Evolutionary conservation across 2,888 invertebrate species (phyloP), one percentile per base, ranked within the genome.

Genomic region (Chorisops tibialis): DNA sequence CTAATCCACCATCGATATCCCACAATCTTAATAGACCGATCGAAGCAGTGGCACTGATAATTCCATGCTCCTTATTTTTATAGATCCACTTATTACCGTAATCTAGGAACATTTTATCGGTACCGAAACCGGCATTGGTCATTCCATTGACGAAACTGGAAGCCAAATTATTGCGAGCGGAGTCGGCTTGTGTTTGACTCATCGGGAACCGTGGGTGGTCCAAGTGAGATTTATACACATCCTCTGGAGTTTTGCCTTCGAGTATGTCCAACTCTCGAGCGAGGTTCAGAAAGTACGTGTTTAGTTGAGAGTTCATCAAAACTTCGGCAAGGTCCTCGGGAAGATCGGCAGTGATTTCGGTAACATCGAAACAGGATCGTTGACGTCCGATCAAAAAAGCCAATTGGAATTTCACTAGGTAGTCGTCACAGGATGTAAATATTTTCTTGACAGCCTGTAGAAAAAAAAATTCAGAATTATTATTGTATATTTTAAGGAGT

Each of bases 141-240:
- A 96, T 94, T 1, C 95, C 96, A 75, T 96, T 97, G 0, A 96
- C 96, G 73, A 97, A 94, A 2, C 94, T 93, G 0, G 95, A 89
- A 0, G 96, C 95, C 11, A 97, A 80, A 77, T 96, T 96, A 75
- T 94, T 92, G 24, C 93, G 81, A 0, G 95, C 94, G 0, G 95
- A 95, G 78, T 97, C 96, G 0, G 91, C 85, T 69, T 87, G 86
- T 5, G 85, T 82, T 1, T 11, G 19, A 12, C 19, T 18, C 11
- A 14, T 5, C n/a, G 38, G n/a, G 6, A 16, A 9, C 6, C 43
- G 30, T 0, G 84, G 83, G 24, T 87, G 88, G 77, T 96, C 96
- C 56, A 97, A 78, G 83, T 96, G 95, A 0, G 91, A 88, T 78
- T 97, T 97, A 80, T 96, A 97, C 11, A 97, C 93, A 73, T 96